Conservation (phyloP, 1,140 invertebrate genomes). For the Leptonema lineaticorne region DNA sequence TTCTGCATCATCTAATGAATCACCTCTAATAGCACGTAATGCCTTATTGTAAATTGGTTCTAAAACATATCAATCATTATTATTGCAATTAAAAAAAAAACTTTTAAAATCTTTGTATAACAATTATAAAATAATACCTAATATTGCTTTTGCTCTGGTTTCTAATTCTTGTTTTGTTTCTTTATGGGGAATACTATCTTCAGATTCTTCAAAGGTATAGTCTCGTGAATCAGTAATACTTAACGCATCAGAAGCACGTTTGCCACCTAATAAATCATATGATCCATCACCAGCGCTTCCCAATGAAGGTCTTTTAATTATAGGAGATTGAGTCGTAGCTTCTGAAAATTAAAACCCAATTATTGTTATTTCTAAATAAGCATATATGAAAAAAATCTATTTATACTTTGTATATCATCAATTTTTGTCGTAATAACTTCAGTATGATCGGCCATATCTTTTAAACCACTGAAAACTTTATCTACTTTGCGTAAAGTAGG, state of each 20-base stretch:
- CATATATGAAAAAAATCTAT: conserved; percentile 4
- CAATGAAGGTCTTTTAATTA: conserved; percentile 33
- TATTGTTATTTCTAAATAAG: background rate
- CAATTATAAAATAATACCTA: conserved; percentile 25
- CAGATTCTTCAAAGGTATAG: conserved; percentile 57
- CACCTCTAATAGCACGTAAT: conserved; percentile 49
- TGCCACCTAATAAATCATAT: conserved; percentile 45
- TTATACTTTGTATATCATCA: conserved; percentile 34
- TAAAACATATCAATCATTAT: background rate
- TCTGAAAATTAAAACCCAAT: conserved; percentile 17
- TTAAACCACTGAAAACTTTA: conserved; percentile 25
- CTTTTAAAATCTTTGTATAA: background rate
- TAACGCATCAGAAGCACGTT: conserved; percentile 53
- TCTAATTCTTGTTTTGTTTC: conserved; percentile 42
- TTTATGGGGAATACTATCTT: conserved; percentile 49
- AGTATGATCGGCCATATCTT: conserved; percentile 23
- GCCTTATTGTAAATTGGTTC: conserved; percentile 40
- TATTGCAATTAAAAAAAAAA: background rate
- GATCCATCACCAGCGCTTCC: conserved; percentile 36
- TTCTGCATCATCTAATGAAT: conserved; percentile 56
- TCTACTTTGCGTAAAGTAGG: conserved; percentile 28
- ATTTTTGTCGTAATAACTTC: conserved; percentile 16
- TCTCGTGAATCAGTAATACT: conserved; percentile 55
- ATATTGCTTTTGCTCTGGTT: conserved; percentile 32
- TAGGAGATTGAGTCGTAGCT: conserved; percentile 9